These are phyloP conservation scores for Gallinago solitaria DNA, from an alignment of 2,797 vertebrate species.

Conservation along the genomic window DNA sequence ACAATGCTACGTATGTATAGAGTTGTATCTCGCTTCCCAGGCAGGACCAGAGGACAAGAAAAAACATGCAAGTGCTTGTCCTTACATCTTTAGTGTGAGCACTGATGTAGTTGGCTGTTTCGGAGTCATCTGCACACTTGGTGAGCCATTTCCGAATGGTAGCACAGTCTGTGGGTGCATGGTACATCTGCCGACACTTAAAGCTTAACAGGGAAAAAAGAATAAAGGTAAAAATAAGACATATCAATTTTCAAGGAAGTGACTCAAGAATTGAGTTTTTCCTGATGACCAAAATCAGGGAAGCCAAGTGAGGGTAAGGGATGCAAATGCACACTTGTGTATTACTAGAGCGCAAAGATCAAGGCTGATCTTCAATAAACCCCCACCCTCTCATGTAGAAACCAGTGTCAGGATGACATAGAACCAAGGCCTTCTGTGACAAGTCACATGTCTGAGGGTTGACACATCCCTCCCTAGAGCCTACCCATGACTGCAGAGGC, in stretches of 20 bases:
- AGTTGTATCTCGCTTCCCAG: not conserved
- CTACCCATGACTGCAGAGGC: not conserved
- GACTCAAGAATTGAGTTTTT: not conserved
- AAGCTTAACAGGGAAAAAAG: constrained; percentile 82
- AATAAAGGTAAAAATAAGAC: not conserved
- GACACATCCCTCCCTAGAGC: not conserved
- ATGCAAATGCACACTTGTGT: not conserved
- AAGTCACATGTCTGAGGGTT: not conserved
- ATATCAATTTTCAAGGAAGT: not conserved
- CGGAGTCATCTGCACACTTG: constrained; percentile 98
- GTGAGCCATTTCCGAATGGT: constrained; percentile 99
- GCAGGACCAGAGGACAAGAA: not conserved
- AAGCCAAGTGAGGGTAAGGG: not conserved
- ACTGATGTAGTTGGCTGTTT: constrained; percentile 99
- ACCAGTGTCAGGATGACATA: not conserved
- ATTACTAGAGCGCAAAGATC: not conserved
- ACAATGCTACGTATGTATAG: not conserved
- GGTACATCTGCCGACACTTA: constrained; percentile 99
- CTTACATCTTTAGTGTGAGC: constrained; percentile 99
- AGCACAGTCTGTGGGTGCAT: constrained; percentile 96
- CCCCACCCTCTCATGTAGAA: not conserved
- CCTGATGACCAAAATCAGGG: not conserved
- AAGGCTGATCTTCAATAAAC: not conserved
- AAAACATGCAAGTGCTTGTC: not conserved
- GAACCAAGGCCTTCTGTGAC: not conserved